phyloP scores from a whole-genome alignment of 92 coral and sea anemone species.

The Pocillopora grandis region DNA sequence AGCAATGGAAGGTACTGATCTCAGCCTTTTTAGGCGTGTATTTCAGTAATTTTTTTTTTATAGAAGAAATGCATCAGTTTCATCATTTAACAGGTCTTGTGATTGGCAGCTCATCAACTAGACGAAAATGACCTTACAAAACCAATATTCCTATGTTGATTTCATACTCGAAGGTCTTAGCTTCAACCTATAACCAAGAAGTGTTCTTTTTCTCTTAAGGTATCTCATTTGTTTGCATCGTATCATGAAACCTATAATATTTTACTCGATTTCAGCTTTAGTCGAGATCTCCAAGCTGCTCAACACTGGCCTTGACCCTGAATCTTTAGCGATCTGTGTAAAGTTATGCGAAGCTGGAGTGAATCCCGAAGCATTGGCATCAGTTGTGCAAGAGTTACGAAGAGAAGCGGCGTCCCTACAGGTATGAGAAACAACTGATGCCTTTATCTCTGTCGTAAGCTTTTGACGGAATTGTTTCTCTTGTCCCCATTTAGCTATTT shows the following conservation, averaged over 20 bases:
- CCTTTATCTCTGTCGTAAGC: too few species aligned
- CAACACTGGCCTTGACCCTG: conserved; percentile 97
- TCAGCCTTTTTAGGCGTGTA: neutral
- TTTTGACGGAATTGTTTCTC: too few species aligned
- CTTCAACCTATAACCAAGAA: too few species aligned
- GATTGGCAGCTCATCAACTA: neutral
- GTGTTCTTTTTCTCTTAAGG: too few species aligned
- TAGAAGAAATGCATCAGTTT: neutral
- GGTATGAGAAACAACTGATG: conserved; percentile 33
- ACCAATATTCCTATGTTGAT: neutral
- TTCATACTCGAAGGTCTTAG: neutral
- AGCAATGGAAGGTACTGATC: conserved; percentile 86
- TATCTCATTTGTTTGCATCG: too few species aligned
- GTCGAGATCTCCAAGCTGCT: conserved; percentile 92
- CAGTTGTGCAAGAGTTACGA: conserved; percentile 90
- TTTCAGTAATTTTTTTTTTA: neutral
- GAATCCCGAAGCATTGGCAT: conserved; percentile 96
- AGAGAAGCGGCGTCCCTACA: conserved; percentile 89
- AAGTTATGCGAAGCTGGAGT: conserved; percentile 98
- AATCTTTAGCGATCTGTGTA: conserved; percentile 94
- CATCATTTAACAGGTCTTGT: neutral
- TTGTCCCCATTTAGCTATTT: too few species aligned
- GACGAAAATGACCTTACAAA: neutral
- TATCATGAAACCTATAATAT: neutral
- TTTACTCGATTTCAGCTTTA: conserved; percentile 56